Percentiles rank a stretch among this genome's conserved stretches.
phyloP scores from a whole-genome alignment of 2,113 vertebrate species.

The Protobothrops mucrosquamatus region DNA sequence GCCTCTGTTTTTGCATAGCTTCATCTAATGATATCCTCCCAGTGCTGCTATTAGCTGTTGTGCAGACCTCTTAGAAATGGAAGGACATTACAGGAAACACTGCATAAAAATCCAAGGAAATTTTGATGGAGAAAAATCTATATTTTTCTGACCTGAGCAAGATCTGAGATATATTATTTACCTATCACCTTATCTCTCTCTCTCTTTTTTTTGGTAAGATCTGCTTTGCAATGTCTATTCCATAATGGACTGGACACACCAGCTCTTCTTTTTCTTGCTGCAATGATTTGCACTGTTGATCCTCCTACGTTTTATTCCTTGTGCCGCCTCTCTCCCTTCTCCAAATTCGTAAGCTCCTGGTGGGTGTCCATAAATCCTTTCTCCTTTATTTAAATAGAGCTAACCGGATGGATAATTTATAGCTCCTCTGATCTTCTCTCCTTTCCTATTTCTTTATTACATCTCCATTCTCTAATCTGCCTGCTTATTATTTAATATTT shows the following conservation, averaged over 20 bases:
- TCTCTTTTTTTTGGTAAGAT: not conserved
- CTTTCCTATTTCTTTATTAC: not conserved
- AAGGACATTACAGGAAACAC: not conserved
- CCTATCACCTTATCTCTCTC: not conserved
- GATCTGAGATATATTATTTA: not conserved
- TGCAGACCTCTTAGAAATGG: not conserved
- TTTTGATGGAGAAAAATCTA: not conserved
- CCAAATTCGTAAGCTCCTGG: not conserved
- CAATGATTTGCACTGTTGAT: not conserved
- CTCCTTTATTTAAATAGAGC: not conserved
- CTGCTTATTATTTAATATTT: not conserved
- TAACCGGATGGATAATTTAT: not conserved
- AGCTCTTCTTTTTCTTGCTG: not conserved
- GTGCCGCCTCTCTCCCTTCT: not conserved
- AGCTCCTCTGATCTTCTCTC: not conserved
- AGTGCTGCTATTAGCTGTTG: not conserved
- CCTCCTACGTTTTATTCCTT: not conserved
- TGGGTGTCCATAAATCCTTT: not conserved
- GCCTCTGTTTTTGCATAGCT: not conserved
- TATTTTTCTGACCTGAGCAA: not conserved
- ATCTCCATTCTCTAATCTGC: too few species aligned
- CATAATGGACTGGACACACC: not conserved
- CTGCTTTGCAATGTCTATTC: not conserved
- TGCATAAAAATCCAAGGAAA: not conserved
- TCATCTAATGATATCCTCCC: not conserved